Conservation (phyloP, 2,113 vertebrate species). For the Pampusana beccarii region DNA sequence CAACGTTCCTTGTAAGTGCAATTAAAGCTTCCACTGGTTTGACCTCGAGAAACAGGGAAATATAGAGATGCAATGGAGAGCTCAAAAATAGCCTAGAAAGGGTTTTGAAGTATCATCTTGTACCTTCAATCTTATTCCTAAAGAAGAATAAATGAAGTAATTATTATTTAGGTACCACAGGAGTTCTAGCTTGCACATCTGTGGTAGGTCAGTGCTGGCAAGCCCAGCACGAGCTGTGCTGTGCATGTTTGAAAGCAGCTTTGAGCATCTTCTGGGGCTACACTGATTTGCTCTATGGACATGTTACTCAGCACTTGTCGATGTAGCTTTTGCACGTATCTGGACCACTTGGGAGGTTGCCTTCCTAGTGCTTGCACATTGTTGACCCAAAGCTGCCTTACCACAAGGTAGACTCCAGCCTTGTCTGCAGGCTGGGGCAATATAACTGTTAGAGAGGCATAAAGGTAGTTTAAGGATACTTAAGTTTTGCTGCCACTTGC, state of each 20-base stretch:
- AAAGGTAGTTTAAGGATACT: conserved; percentile 15
- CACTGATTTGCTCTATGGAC: not conserved
- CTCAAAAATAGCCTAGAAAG: not conserved
- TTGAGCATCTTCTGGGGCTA: not conserved
- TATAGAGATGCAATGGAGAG: not conserved
- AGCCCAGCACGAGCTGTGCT: not conserved
- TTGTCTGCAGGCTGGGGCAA: not conserved
- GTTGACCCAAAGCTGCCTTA: not conserved
- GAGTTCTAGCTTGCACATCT: not conserved
- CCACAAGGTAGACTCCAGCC: not conserved
- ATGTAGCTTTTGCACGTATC: not conserved
- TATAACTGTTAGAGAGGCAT: not conserved
- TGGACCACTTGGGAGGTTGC: not conserved
- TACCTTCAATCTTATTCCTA: not conserved
- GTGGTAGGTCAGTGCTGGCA: not conserved
- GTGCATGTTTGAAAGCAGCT: not conserved
- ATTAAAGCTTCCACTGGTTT: conserved; percentile 45
- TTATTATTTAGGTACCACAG: not conserved
- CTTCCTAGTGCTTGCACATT: not conserved
- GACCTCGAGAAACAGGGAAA: not conserved
- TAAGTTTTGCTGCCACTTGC: not conserved
- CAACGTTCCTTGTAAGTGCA: conserved; percentile 56
- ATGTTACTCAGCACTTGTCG: rapidly evolving
- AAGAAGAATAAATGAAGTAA: not conserved
- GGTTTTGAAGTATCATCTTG: not conserved